Evolutionary conservation across 2,888 invertebrate species (phyloP).

Genomic region (Drosophila monieri): DNA sequence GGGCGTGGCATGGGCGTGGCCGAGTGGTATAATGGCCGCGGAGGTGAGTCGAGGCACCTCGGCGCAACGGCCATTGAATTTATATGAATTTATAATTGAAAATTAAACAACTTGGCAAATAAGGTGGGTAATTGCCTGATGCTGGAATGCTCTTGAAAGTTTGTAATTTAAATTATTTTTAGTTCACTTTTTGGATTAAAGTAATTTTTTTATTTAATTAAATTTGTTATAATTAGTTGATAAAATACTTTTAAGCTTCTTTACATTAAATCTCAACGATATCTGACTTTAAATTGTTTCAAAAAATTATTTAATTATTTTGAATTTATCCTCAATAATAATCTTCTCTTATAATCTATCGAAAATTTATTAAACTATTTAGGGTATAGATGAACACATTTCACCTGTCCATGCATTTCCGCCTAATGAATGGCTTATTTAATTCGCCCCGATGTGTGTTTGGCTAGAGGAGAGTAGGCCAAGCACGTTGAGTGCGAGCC

Average conservation of each 20-base stretch:
- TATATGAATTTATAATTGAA: constrained; percentile 71
- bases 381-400: not conserved
- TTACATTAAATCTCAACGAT: too few species aligned
- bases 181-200: too few species aligned
- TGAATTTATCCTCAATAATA: not conserved
- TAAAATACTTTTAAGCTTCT: too few species aligned
- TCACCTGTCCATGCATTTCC: not conserved
- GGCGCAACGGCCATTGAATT: constrained; percentile 41
- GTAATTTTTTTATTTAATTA: too few species aligned
- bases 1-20: constrained; percentile 11
- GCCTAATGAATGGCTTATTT: constrained; percentile 26
- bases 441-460: constrained; percentile 17
- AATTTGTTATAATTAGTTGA: too few species aligned
- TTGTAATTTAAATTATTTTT: too few species aligned
- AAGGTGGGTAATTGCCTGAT: not conserved
- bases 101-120: constrained; percentile 46
- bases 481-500: constrained; percentile 35
- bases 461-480: constrained; percentile 15
- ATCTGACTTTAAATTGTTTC: too few species aligned
- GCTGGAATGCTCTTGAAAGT: constrained; percentile 23
- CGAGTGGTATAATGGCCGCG: constrained; percentile 26
- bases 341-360: not conserved
- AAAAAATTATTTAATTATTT: too few species aligned
- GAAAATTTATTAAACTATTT: not conserved
- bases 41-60: constrained; percentile 19